phyloP scores from a whole-genome alignment of 2,113 vertebrate genomes.

The Apteryx mantelli region DNA sequence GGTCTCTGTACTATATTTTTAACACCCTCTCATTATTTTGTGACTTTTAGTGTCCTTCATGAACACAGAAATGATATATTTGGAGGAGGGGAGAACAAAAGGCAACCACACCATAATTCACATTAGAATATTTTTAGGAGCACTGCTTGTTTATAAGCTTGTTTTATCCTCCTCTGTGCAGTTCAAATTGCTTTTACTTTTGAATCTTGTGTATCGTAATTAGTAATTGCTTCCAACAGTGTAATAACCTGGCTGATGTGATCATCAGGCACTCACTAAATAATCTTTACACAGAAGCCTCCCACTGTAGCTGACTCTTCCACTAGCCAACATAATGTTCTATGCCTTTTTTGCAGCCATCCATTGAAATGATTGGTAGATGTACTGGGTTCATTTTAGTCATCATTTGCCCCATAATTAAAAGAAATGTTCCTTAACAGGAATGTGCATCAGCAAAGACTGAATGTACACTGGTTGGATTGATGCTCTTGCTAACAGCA shows the following conservation, averaged over 20 bases:
- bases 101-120: background rate
- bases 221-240: conserved; percentile 54
- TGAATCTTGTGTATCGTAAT: conserved; percentile 13
- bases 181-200: conserved; percentile 22
- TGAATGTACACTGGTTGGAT: background rate
- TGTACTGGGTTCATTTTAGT: background rate
- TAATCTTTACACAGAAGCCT: conserved; percentile 55
- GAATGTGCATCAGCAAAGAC: background rate
- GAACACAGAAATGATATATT: background rate
- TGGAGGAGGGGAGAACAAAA: background rate
- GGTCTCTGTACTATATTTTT: background rate
- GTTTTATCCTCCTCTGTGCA: conserved; percentile 4
- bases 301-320: conserved; percentile 29
- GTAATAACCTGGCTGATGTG: conserved; percentile 32
- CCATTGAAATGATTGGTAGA: conserved; percentile 15
- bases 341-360: background rate
- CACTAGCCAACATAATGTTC: background rate
- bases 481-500: background rate
- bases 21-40: background rate
- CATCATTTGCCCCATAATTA: conserved; percentile 13
- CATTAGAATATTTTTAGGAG: conserved; percentile 9
- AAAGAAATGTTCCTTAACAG: conserved; percentile 15
- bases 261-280: conserved; percentile 53
- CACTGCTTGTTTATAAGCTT: background rate
- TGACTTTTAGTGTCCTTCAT: background rate